Base-by-base conservation (phyloP, 2,888 invertebrate genomes). In the Scaptomyza parva region DNA sequence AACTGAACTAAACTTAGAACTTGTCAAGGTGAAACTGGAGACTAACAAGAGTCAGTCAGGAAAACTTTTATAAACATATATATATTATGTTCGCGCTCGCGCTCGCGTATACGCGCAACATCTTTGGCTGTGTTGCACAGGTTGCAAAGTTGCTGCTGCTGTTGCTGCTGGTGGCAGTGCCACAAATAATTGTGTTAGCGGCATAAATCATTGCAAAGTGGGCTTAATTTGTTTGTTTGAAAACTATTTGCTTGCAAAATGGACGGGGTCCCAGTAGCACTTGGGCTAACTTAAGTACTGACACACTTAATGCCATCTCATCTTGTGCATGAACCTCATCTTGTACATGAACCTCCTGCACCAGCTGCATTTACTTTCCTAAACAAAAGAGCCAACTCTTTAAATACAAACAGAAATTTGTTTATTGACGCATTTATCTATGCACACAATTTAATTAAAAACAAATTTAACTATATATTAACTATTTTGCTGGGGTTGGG, bases 121-220 rank as follows among this genome's bases (percentile, higher is more conserved):
- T 51, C 24, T 17, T 17, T n/a, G 66, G 7, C 4, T 14, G 35
- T 7, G 7, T 35, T 14, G 35, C 3, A 3, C 3, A 9, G 17
- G 17, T 4, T 17, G 37, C 37, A 7, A 3, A 2, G 8, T 3
- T 7, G 37, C 37, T 37, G 37, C 37, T 17, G 37, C 9, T 2
- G 7, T n/a, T 37, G 37, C 17, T 11, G 28, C 30, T 30, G 30
- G 30, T 30, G 30, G 11, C 30, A 17, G 37, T 37, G 37, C 17
- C 17, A 48, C 78, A 73, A 70, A 83, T 80, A 80, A 80, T 86
- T 80, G 78, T 73, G 80, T 80, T 80, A 80, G 63, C 77, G 67
- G 67, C 81, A 83, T 63, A 86, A 83, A 84, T 80, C 86, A 80
- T 70, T 64, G 69, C 72, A 69, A 66, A 73, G 77, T 64, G 60